A percentile compares a stretch with the other conserved stretches of the same genome.
These are phyloP conservation scores for Leucophenga varia DNA, from an alignment of 1,140 invertebrate genomes.

Conservation along the genomic window DNA sequence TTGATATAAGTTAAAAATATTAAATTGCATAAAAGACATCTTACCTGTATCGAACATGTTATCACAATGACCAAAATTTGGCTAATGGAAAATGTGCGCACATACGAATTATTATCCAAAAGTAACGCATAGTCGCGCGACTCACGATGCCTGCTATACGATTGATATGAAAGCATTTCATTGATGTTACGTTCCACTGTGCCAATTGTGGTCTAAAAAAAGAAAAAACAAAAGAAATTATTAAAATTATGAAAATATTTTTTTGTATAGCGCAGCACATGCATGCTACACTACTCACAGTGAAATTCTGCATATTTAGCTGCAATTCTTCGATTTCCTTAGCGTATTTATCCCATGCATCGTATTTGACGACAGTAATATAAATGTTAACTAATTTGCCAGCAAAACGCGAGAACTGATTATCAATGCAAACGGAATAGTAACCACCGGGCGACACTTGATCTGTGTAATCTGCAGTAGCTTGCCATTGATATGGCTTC, in stretches of 20 bases:
- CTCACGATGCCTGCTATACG: slow-evolving; percentile 75
- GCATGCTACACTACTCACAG: slow-evolving; percentile 61
- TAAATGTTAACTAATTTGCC: slow-evolving; percentile 92
- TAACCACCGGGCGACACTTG: slow-evolving; percentile 76
- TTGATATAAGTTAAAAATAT: background rate
- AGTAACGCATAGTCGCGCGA: slow-evolving; percentile 80
- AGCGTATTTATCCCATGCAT: slow-evolving; percentile 90
- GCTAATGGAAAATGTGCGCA: slow-evolving; percentile 81
- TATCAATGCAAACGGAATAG: slow-evolving; percentile 93
- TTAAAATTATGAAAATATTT: no score
- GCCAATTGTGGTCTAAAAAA: slow-evolving; percentile 68
- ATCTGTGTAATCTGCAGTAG: slow-evolving; percentile 85
- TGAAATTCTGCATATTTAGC: slow-evolving; percentile 88
- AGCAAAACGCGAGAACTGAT: slow-evolving; percentile 90
- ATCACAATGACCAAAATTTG: slow-evolving; percentile 81
- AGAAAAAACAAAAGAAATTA: slow-evolving; percentile 15
- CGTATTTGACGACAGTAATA: slow-evolving; percentile 89
- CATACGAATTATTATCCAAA: slow-evolving; percentile 80
- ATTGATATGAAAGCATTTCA: slow-evolving; percentile 80
- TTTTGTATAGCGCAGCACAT: background rate
- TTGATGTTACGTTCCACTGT: slow-evolving; percentile 82
- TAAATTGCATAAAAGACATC: background rate
- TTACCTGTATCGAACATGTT: slow-evolving; percentile 63
- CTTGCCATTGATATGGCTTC: slow-evolving; percentile 86
- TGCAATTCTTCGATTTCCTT: slow-evolving; percentile 87